A percentile compares a stretch with the other conserved stretches of the same genome.
Conservation (phyloP, 2,113 vertebrate species). For the Cynoglossus semilaevis region DNA sequence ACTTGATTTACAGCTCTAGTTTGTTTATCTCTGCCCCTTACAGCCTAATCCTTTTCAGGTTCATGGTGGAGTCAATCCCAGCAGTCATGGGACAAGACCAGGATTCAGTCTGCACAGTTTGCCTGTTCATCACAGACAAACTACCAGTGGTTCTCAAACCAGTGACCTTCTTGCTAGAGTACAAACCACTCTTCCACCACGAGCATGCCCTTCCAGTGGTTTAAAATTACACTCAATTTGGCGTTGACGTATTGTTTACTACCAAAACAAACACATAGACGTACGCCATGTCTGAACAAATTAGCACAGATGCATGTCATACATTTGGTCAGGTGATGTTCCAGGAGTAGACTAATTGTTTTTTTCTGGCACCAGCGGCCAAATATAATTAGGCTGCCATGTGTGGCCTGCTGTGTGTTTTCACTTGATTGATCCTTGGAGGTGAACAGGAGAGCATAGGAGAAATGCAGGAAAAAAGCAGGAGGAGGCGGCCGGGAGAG, state of each 20-base stretch:
- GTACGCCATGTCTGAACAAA: constrained; percentile 11
- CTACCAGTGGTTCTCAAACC: too few species aligned
- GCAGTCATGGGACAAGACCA: too few species aligned
- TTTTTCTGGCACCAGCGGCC: constrained; percentile 37
- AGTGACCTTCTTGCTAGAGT: too few species aligned
- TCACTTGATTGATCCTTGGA: constrained; percentile 47
- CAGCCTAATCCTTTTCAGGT: too few species aligned
- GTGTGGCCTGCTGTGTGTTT: constrained; percentile 18
- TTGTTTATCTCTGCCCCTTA: too few species aligned
- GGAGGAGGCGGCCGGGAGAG: constrained; percentile 1
- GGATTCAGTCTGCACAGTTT: too few species aligned
- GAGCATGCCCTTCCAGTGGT: too few species aligned
- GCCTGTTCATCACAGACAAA: too few species aligned
- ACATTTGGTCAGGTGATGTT: constrained; percentile 14
- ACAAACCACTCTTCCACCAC: too few species aligned
- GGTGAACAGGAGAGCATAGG: constrained; percentile 25
- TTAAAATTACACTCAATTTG: background rate
- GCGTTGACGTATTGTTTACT: background rate
- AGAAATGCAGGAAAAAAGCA: constrained; percentile 16
- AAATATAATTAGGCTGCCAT: constrained; percentile 57
- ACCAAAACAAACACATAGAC: constrained; percentile 9
- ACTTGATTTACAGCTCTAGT: too few species aligned
- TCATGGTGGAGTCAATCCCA: too few species aligned
- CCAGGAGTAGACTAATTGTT: constrained; percentile 33
- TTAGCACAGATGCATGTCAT: constrained; percentile 9